Base-by-base conservation (phyloP, 2,888 invertebrate genomes). In the Dioctria linearis region DNA sequence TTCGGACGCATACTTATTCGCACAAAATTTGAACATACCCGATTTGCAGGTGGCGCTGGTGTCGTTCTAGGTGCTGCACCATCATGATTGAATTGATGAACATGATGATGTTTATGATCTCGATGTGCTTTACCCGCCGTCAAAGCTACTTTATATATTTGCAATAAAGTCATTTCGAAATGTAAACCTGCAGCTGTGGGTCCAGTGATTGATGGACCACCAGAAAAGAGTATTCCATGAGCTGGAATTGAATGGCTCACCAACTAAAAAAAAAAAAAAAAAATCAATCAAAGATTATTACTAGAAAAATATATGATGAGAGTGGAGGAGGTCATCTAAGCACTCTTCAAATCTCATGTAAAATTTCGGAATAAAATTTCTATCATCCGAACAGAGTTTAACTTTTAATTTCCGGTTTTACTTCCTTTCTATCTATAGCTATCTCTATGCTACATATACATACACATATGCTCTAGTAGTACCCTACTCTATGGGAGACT, bases 41-140 rank as follows among this genome's bases (percentile, higher is more conserved):
- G 82, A 49, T 86, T 86, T 0, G 93, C 90, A 0, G 92, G 90
- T 0, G 90, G 89, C 25, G 25, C 25, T 0, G 90, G 90, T 0
- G 92, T 90, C 63, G 93, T 91, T 0, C 93, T 90, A 6, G 93
- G 88, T 3, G 92, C 90, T 8, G 92, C 92, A 0, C 94, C 95
- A 83, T 94, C 93, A 86, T 94, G 94, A 85, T 93, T 94, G 86
- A 93, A 94, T 85, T 94, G 94, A 86, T 95, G 95, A 0, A 92
- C 95, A 88, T 96, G 95, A 86, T 96, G 96, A 86, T 96, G 96
- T 86, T 95, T 96, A 88, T 96, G 95, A 86, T 95, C 95, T 83
- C 93, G 94, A 89, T 96, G 95, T 0, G 95, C 95, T 88, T 96
- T 96, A 0, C 96, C 96, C 3, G 95, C 95, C 3, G 95, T 95